A percentile compares a stretch with the other conserved stretches of the same genome.
Evolutionary conservation across 2,113 vertebrate genomes (phyloP).

Genomic region (Theristicus caerulescens): DNA sequence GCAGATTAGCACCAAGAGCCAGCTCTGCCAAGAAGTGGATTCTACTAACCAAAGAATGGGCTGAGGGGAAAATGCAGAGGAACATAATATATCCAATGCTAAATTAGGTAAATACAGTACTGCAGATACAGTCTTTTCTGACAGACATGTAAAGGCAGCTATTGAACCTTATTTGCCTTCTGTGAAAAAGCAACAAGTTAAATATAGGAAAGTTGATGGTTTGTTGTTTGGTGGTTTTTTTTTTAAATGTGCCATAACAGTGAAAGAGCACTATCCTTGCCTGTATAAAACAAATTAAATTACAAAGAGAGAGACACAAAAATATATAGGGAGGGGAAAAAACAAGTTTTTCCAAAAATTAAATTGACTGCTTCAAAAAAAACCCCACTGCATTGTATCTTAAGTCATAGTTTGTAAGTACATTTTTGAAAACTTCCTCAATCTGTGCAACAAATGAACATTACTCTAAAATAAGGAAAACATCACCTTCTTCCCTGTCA

Average conservation of each 20-base stretch:
- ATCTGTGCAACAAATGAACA: not conserved
- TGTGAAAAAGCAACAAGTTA: not conserved
- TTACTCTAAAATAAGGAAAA: not conserved
- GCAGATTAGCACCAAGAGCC: not conserved
- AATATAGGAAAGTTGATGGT: not conserved
- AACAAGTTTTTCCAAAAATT: not conserved
- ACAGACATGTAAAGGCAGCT: not conserved
- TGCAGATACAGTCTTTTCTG: not conserved
- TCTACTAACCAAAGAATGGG: not conserved
- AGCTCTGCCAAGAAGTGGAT: not conserved
- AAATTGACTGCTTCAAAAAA: not conserved
- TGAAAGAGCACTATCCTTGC: not conserved
- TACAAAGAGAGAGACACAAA: not conserved
- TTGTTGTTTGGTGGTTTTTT: not conserved
- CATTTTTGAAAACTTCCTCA: not conserved
- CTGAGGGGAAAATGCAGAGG: not conserved
- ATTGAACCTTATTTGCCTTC: not conserved
- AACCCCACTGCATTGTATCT: not conserved
- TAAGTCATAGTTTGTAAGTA: not conserved
- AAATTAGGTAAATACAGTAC: not conserved
- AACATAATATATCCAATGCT: not conserved
- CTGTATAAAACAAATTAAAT: not conserved
- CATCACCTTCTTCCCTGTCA: not conserved
- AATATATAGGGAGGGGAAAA: rapidly evolving
- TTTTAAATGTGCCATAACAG: not conserved